Base-by-base conservation (phyloP, 2,797 vertebrate genomes). In the Arremon aurantiirostris region DNA sequence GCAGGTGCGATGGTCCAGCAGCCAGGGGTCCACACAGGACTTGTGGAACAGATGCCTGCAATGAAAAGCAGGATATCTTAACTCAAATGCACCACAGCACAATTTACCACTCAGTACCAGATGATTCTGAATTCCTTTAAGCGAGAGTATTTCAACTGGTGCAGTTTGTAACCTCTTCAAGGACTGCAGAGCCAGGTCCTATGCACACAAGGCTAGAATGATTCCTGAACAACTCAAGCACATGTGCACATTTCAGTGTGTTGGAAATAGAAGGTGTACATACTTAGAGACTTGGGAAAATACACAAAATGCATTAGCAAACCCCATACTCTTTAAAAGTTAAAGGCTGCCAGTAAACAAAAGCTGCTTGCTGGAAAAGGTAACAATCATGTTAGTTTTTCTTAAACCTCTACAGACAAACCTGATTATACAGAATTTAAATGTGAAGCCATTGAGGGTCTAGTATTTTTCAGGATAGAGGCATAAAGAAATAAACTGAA, bases 21-120 rank as follows among this genome's bases (percentile, higher is more conserved):
- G 98, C 99, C 99, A 99, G 5, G 99, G 99, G 97, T 99, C 99
- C 70, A 99, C 99, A 72, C 99, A 99, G 97, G 98, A 99, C 97
- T 99, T 99, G 98, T 99, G 99, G 98, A 99, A 99, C 84, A 99
- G 98, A 94, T 99, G 99, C 97, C 99, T 99, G 97, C 95, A 98
- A 98, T 52, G 95, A 98, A 91, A 97, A 97, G 69, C 93, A 97
- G 60, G 90, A 61, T 42, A 84, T 85, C 97, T 97, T 96, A 97
- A 96, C 90, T 92, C 68, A 95, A 80, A 79, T 68, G 39, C 39
- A 66, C 27, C 42, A 78, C 19, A 78, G 30, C 19, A 83, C 46
- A 63, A n/a, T 59, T 87, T 52, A 90, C 16, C 37, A 34, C 23
- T 57, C 28, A 86, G 34, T 65, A 72, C 9, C 9, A 93, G 61